Evolutionary conservation across 2,797 vertebrate species (phyloP), one percentile per base, ranked within the genome.

Genomic region (Arctocebus calabarensis): DNA sequence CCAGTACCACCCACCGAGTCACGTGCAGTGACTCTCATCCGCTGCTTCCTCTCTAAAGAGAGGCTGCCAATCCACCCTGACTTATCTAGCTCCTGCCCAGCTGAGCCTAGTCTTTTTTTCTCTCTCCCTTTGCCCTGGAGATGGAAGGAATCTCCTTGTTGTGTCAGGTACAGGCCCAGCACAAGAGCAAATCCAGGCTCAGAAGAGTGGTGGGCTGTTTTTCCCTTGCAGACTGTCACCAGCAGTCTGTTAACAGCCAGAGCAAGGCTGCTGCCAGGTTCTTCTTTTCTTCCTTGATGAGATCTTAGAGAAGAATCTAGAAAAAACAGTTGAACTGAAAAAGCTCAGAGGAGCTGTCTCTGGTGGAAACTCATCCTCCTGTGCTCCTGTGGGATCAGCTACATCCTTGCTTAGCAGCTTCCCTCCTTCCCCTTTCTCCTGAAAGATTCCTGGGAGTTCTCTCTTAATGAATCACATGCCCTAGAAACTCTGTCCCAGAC

Each of bases 291-390:
- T 77, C 59, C 59, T 75, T 74, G 1, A 17, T 70, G 66, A 95
- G 43, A 86, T 55, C 78, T 86, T 45, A 19, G 62, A 94, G 88
- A 95, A 88, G 37, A 92, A 79, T 94, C 96, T 86, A 95, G 57
- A 94, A 75, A 96, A 95, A 90, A 22, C 29, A 71, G 55, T 3
- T 73, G 55, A 96, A 81, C 37, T 89, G 34, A 16, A 93, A 64
- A 90, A 91, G 71, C 25, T 61, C 86, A 88, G 89, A 45, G 45
- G 45, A 45, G 9, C 45, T 45, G 12, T 87, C 73, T 92, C 34
- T 75, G 45, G 48, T 91, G 3, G 61, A 96, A 86, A 91, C 37
- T 62, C 71, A 73, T 59, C 66, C 32, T 91, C 17, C 32, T 90
- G 61, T 79, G 45, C 25, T 70, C 25, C 32, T 1, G 0, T 25